Evolutionary conservation across 2,113 vertebrate genomes (phyloP).

Genomic region (Channa argus): DNA sequence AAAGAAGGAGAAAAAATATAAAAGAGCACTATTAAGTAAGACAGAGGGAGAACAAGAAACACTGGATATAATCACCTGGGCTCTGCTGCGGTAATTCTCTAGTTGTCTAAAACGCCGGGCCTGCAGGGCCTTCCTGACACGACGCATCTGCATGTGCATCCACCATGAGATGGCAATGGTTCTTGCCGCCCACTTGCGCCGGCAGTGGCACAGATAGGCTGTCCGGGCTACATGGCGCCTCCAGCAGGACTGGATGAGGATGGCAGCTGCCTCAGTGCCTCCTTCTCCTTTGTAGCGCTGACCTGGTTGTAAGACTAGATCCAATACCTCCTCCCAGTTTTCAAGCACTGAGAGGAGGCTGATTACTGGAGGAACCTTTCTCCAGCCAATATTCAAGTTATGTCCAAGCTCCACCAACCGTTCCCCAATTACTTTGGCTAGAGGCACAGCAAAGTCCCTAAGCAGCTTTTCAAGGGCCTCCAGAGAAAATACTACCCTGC

Average conservation of each 20-base stretch:
- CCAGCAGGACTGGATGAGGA: constrained; percentile 85
- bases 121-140: constrained; percentile 80
- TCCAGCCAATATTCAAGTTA: constrained; percentile 61
- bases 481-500: constrained; percentile 72
- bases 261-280: constrained; percentile 77
- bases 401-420: constrained; percentile 69
- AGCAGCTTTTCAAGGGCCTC: constrained; percentile 80
- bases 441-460: constrained; percentile 81
- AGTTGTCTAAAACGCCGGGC: constrained; percentile 85
- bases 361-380: constrained; percentile 47
- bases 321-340: constrained; percentile 75
- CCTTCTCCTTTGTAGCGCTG: constrained; percentile 85
- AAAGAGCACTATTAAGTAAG: constrained; percentile 16
- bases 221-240: constrained; percentile 71
- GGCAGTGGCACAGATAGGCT: constrained; percentile 67
- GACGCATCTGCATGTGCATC: constrained; percentile 70
- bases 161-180: constrained; percentile 85
- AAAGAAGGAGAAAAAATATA: not conserved
- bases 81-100: constrained; percentile 88
- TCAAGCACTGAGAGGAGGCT: constrained; percentile 82
- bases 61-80: constrained; percentile 83
- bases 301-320: constrained; percentile 76
- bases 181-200: constrained; percentile 85
- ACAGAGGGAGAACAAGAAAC: not conserved
- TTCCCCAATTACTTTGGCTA: constrained; percentile 78